Evolutionary conservation across 1,140 invertebrate species (phyloP).

Genomic region (Lerema accius): DNA sequence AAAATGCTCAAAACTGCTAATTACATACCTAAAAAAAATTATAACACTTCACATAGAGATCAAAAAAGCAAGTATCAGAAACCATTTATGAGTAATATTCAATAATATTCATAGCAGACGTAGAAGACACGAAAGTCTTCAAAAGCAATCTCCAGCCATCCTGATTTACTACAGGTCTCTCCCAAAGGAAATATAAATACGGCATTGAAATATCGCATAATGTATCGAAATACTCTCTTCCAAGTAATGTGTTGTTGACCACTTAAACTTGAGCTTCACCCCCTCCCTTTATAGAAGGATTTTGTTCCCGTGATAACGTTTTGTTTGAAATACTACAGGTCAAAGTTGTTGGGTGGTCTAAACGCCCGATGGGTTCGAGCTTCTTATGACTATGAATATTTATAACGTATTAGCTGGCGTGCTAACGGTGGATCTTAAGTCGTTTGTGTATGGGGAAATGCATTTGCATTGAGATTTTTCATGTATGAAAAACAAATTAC

Average conservation of each 20-base stretch:
- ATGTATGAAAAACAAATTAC: too few species aligned
- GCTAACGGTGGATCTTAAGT: slow-evolving; percentile 52
- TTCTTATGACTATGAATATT: slow-evolving; percentile 80
- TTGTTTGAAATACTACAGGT: slow-evolving; percentile 37
- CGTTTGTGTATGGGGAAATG: slow-evolving; percentile 24
- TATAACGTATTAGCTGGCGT: slow-evolving; percentile 73
- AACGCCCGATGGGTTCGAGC: slow-evolving; percentile 69
- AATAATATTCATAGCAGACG: not conserved
- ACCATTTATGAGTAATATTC: not conserved
- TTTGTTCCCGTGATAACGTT: slow-evolving; percentile 18
- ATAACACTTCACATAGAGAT: too few species aligned
- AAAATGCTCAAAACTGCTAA: too few species aligned
- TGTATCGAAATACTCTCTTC: slow-evolving; percentile 66
- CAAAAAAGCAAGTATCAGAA: slow-evolving; percentile 14
- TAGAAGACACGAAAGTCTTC: slow-evolving; percentile 4
- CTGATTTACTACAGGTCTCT: slow-evolving; percentile 53
- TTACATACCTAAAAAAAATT: too few species aligned
- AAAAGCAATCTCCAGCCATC: slow-evolving; percentile 45
- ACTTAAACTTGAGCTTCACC: slow-evolving; percentile 39
- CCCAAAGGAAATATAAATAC: slow-evolving; percentile 76
- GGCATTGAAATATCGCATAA: slow-evolving; percentile 77
- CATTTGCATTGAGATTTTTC: slow-evolving; percentile 13
- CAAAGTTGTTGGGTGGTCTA: slow-evolving; percentile 52
- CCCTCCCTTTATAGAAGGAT: slow-evolving; percentile 2
- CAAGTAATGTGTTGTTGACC: slow-evolving; percentile 52